Base-by-base conservation (phyloP, 2,113 vertebrate genomes). In the Trinectes maculatus region DNA sequence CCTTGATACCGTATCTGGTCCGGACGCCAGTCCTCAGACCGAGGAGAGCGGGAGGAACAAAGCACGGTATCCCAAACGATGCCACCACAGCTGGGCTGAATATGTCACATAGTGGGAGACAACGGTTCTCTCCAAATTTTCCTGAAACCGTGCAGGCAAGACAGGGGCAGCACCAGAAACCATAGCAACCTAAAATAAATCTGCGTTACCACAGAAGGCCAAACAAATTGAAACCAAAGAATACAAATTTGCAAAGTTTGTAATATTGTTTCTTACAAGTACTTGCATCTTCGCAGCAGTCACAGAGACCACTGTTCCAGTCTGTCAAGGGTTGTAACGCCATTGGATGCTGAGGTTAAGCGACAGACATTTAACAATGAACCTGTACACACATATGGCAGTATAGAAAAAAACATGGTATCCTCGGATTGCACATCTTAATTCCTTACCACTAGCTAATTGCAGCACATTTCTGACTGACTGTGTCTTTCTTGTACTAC, bases 91-190 rank as follows among this genome's bases (percentile, higher is more conserved):
- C 68, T 0, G 85, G 84, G 36, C 62, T 72, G 29, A n/a, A 53
- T 0, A 84, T 66, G 64, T 90, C 89, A 36, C 82, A 85, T 2
- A 88, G 8, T 0, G 84, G 85, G 33, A 90, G 84, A 22, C 84
- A 88, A 2, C 7, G 25, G 51, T 60, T 69, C 36, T 87, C 67
- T 7, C 78, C 83, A 25, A 82, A 77, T 0, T 0, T 39, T 3
- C 24, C 72, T 9, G 87, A 9, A 7, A 87, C 83, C 0, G 63
- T 51, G 53, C 85, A 87, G 60, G 87, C 84, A 0, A 88, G 58
- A 52, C 87, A 90, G 0, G 87, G 87, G 24, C 74, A 81, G 68
- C 87, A 90, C 65, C 67, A 88, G 74, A 87, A 87, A 10, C 84
- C 87, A 64, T 85, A 89, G 65, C 84, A 89, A 5, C 88, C 86